These are phyloP conservation scores for Leptopilina boulardi DNA, from an alignment of 1,140 invertebrate species.

Conservation along the genomic window DNA sequence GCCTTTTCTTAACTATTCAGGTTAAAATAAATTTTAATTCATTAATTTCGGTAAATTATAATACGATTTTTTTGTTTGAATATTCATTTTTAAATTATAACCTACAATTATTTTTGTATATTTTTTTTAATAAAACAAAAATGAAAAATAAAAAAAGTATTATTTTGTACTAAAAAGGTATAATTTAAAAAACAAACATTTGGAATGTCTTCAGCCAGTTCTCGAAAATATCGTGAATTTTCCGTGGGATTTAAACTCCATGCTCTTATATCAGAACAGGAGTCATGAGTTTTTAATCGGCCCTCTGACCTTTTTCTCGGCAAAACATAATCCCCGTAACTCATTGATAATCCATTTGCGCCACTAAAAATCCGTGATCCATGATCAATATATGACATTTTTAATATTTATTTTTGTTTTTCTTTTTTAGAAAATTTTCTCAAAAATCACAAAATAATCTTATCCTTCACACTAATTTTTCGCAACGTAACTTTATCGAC, in stretches of 20 bases:
- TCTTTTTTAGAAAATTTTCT: background rate
- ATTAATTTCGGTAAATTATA: too few species aligned
- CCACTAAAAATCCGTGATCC: conserved; percentile 63
- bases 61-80: too few species aligned
- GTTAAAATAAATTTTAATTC: too few species aligned
- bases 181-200: conserved; percentile 51
- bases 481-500: too few species aligned
- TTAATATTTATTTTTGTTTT: conserved; percentile 32
- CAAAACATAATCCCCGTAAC: conserved; percentile 57
- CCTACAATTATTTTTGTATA: too few species aligned
- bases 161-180: too few species aligned
- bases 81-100: too few species aligned
- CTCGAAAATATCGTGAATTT: conserved; percentile 65
- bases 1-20: too few species aligned
- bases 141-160: background rate
- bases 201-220: conserved; percentile 60
- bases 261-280: conserved; percentile 65
- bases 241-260: conserved; percentile 66
- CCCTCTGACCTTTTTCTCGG: conserved; percentile 61
- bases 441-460: background rate
- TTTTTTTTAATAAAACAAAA: background rate
- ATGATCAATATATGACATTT: conserved; percentile 66
- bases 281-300: conserved; percentile 64
- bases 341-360: conserved; percentile 41
- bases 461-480: too few species aligned